phyloP scores from a whole-genome alignment of 2,797 vertebrate species.

The Urosaurus nigricauda region DNA sequence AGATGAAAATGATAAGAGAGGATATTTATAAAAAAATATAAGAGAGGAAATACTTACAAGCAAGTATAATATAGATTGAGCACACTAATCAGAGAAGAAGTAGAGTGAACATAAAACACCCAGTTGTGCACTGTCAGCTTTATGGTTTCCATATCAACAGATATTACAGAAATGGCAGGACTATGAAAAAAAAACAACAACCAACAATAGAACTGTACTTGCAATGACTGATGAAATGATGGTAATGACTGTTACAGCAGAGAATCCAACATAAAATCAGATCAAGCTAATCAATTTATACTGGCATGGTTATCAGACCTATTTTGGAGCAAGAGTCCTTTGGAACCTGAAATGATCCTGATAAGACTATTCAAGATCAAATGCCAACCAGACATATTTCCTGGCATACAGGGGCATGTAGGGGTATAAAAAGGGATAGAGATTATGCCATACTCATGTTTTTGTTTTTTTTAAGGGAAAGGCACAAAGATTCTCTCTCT shows the following conservation, averaged over 20 bases:
- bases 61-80: not conserved
- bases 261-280: not conserved
- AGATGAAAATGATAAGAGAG: slow-evolving; percentile 42
- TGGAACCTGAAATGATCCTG: no score
- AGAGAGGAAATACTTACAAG: slow-evolving; percentile 14
- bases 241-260: not conserved
- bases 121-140: not conserved
- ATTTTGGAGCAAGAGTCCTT: not conserved
- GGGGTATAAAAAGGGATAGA: not conserved
- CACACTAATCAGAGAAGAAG: not conserved
- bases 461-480: not conserved
- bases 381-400: not conserved
- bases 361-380: not conserved
- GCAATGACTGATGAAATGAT: not conserved
- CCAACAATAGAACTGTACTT: not conserved
- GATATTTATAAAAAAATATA: slow-evolving; percentile 46
- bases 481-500: not conserved
- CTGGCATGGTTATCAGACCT: not conserved
- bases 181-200: not conserved
- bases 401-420: not conserved
- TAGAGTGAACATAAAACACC: not conserved
- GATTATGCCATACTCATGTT: not conserved
- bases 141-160: not conserved
- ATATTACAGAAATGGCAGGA: not conserved
- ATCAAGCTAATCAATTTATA: not conserved